phyloP scores from a whole-genome alignment of 2,113 vertebrate genomes.

The Malaclemys terrapin region DNA sequence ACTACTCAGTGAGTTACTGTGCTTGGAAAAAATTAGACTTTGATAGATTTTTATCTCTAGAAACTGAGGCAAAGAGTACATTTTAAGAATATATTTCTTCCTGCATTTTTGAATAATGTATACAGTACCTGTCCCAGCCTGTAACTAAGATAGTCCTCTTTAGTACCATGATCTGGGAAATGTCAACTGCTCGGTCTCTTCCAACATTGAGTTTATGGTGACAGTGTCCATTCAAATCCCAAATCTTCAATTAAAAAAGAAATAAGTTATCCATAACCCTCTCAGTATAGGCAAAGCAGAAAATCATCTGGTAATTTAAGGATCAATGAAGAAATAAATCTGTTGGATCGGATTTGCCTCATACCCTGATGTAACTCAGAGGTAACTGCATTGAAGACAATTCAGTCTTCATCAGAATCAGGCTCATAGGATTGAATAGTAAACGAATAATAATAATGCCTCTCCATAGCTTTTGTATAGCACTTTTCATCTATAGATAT shows the following conservation, averaged over 20 bases:
- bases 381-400: neutral
- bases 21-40: slow-evolving; percentile 14
- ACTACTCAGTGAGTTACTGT: slow-evolving; percentile 6
- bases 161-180: slow-evolving; percentile 80
- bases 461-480: neutral
- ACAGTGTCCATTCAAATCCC: slow-evolving; percentile 87
- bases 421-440: neutral
- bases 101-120: neutral
- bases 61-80: neutral
- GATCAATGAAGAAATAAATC: neutral
- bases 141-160: slow-evolving; percentile 74
- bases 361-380: neutral
- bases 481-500: neutral
- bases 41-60: neutral
- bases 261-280: neutral
- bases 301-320: neutral
- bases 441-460: neutral
- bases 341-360: neutral
- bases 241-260: slow-evolving; percentile 75
- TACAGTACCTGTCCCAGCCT: slow-evolving; percentile 77
- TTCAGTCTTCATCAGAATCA: neutral
- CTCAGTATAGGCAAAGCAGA: neutral
- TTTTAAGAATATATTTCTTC: neutral
- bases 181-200: slow-evolving; percentile 69
- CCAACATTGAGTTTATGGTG: slow-evolving; percentile 78